Percentiles rank a stretch among this genome's conserved stretches.
Evolutionary conservation across 1,140 invertebrate species (phyloP).

Genomic region (Pseudomyrmex sp.): DNA sequence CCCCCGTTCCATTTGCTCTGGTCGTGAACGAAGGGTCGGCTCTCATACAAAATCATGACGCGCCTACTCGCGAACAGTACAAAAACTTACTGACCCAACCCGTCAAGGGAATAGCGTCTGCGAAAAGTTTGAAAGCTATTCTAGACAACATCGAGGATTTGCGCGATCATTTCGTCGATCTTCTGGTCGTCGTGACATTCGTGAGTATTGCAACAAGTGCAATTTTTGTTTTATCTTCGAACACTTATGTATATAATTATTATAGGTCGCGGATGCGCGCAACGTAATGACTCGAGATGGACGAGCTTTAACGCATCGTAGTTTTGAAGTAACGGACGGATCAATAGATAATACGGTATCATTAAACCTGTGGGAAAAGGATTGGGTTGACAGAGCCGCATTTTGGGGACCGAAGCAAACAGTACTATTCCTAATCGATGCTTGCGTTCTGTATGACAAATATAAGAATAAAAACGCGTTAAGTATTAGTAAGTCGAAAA

Average conservation of each 20-base stretch:
- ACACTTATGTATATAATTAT: background rate
- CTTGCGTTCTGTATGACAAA: conserved; percentile 79
- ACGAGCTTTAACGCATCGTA: conserved; percentile 77
- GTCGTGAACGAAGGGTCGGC: conserved; percentile 87
- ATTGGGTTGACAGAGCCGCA: conserved; percentile 80
- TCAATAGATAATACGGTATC: conserved; percentile 71
- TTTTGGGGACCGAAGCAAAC: conserved; percentile 79
- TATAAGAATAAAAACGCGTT: conserved; percentile 78
- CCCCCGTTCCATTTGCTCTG: conserved; percentile 87
- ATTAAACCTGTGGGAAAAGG: conserved; percentile 80
- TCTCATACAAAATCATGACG: conserved; percentile 86
- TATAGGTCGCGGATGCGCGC: conserved; percentile 78
- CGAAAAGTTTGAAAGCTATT: conserved; percentile 75
- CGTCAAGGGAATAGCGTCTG: conserved; percentile 84
- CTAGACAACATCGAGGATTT: conserved; percentile 79
- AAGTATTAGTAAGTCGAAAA: conserved; percentile 73
- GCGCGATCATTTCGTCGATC: conserved; percentile 79
- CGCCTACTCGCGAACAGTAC: conserved; percentile 83
- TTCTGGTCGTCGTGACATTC: conserved; percentile 83
- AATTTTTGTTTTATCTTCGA: no score
- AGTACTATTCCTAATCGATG: conserved; percentile 83
- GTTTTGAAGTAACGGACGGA: conserved; percentile 78
- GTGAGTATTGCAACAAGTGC: conserved; percentile 75
- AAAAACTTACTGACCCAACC: conserved; percentile 86
- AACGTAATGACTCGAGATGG: conserved; percentile 80